Evolutionary conservation across 2,888 invertebrate species (phyloP), one percentile per base, ranked within the genome.

Genomic region (Phengaris arion): DNA sequence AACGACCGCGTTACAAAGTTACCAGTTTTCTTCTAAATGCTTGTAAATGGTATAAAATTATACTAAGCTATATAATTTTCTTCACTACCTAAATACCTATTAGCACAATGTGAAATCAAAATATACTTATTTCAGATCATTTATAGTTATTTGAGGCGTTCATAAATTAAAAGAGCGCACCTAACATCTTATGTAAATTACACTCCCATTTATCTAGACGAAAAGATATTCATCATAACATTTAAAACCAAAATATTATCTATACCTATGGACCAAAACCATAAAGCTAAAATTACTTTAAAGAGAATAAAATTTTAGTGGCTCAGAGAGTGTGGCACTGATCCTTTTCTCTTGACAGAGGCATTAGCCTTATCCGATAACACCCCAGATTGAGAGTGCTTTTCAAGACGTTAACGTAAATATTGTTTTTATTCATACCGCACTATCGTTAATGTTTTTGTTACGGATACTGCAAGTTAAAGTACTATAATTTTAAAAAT

Each of bases 321-420:
- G 35, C 57, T 57, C 10, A 13, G 45, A 15, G 13, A 74, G 72
- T 52, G 35, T 72, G 72, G 72, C 52, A 52, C 54, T 35, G 72
- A 35, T 79, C 74, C 74, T 77, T 77, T 74, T 73, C 75, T 73
- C 68, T 74, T 77, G 76, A 73, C 76, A 68, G 57, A 69, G 77
- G 78, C 79, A 77, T 78, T 78, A 79, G 78, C 68, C 77, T 78
- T 78, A 77, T 77, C 75, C 78, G 76, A 79, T 79, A 78, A 77
- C 74, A 51, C 74, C 74, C 77, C 75, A 74, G 77, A 77, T 77
- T 59, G 74, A 75, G 54, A 57, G 74, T 74, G 75, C 72, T 72
- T 54, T 52, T 52, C 70, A 70, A 35, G 54, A 13, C 54, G 35
- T 35, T 52, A 35, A 35, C 51, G 54, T 54, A 54, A 72, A 72